Evolutionary conservation across 92 coral and sea anemone genomes (phyloP).

Genomic region (Phymanthus crucifer): DNA sequence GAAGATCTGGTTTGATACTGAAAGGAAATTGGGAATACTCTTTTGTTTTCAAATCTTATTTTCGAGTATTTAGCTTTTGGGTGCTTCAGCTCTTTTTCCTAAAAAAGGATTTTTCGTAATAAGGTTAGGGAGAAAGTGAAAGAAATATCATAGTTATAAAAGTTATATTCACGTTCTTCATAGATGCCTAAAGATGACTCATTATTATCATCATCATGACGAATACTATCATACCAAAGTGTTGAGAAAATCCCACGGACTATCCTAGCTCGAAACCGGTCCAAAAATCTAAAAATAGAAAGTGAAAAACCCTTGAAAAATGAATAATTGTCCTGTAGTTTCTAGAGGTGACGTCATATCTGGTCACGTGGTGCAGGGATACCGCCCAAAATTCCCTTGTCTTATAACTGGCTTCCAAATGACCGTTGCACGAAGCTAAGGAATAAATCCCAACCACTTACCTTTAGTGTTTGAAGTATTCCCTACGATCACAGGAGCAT

Average conservation of each 20-base stretch:
- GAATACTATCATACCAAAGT: not conserved
- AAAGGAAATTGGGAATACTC: not conserved
- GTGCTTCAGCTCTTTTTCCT: not conserved
- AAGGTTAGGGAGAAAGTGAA: not conserved
- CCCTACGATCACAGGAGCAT: conserved; percentile 3
- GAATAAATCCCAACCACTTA: not conserved
- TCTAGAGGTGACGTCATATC: not conserved
- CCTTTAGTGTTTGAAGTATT: not conserved
- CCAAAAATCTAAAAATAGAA: conserved; percentile 1
- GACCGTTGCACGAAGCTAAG: not conserved
- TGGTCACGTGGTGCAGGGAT: conserved; percentile 5
- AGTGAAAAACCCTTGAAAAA: not conserved
- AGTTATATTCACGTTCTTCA: no score
- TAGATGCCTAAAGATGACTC: conserved; percentile 2
- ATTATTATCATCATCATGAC: not conserved
- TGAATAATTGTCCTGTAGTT: not conserved
- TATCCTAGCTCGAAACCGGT: not conserved
- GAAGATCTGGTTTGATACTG: no score
- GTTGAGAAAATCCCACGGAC: conserved; percentile 3
- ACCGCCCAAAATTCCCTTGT: conserved; percentile 8
- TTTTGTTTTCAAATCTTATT: conserved; percentile 6
- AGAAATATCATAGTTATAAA: not conserved
- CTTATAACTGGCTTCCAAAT: conserved; percentile 1
- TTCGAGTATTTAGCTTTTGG: not conserved
- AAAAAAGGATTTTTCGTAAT: not conserved